Evolutionary conservation across 2,797 vertebrate species (phyloP), one percentile per base, ranked within the genome.

Genomic region (Pristis pectinata): DNA sequence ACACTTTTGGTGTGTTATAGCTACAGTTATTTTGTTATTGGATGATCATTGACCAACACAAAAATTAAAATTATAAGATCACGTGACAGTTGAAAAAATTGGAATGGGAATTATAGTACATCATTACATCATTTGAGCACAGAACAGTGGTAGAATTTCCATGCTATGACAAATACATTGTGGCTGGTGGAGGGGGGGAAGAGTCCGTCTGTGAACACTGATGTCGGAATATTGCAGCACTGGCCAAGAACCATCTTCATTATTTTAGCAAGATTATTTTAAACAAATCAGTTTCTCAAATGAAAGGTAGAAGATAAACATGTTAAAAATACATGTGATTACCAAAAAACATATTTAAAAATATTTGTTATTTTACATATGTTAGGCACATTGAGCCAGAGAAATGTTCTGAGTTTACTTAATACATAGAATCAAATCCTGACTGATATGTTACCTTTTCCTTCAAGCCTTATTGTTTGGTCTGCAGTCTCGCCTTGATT

Each of bases 131-230:
- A n/a, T n/a, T 13, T 64, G 70, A 72, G 24, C 27, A 24, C 1
- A 30, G 70, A 72, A 30, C 70, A 72, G 70, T 24, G 7, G 27
- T 19, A 72, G 24, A 27, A 72, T 72, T 72, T 30, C 8, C 24
- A 72, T 24, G 70, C 24, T 30, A 5, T 27, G 27, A 72, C 70
- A 72, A 7, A 72, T 0, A 24, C 24, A 30, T 24, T 72, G 70
- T 70, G 27, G 24, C 24, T 27, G 24, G 7, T 72, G 27, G 24
- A 64, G 61, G 64, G 61, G 61, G 49, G 49, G 49, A 49, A 49
- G 49, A 77, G 96, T 98, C 80, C n/a, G n/a, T n/a, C n/a, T 79
- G n/a, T 37, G n/a, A 77, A 4, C n/a, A 37, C 34, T 49, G 79
- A 49, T 82, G 15, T 22, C 49, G 79, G 44, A 24, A 82, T 44